Evolutionary conservation across 2,113 vertebrate species (phyloP), one percentile per base, ranked within the genome.

Genomic region (Spea multiplicata): DNA sequence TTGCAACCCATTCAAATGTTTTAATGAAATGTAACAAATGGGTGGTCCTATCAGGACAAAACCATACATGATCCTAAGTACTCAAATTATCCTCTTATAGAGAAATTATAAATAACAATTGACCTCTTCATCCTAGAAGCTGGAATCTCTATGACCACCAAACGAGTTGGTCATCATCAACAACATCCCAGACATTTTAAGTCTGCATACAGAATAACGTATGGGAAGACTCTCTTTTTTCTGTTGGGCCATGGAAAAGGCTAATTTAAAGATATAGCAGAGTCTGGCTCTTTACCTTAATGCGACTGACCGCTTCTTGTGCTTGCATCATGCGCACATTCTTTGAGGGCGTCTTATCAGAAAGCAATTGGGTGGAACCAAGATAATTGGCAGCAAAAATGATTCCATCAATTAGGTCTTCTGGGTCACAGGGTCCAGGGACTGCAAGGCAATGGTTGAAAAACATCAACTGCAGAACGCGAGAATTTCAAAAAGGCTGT

Each of bases 281-380:
- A 44, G 14, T 10, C 53, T 13, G 49, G 4, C 75, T 55, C n/a
- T 88, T 91, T 83, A 99, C 97, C 97, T 98, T 98, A 87, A 99
- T 97, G 82, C 96, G 94, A 87, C 93, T 96, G 44, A 99, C 95
- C 1, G 97, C 97, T 88, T 99, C 96, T 87, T 99, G 97, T 16
- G 97, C 97, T 86, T 99, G 97, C 95, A 96, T 97, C 97, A 98
- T 99, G 84, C 97, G 94, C 66, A 98, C 93, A 14, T 96, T 99
- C 89, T 99, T 97, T 64, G 97, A 98, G 0, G 97, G 97, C 2
- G 97, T 99, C 89, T 97, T 98, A 81, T 99, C 97, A 2, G 97
- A 99, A 76, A 99, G 92, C 65, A 99, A 92, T 80, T 98, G 97
- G 74, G 96, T 99, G 9, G 96, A 98, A 81, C 97, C 97, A 84